A percentile compares a stretch with the other conserved stretches of the same genome.
These are phyloP conservation scores for Pipistrellus pygmaeus DNA, from an alignment of 2,797 vertebrate genomes.

Conservation along the genomic window DNA sequence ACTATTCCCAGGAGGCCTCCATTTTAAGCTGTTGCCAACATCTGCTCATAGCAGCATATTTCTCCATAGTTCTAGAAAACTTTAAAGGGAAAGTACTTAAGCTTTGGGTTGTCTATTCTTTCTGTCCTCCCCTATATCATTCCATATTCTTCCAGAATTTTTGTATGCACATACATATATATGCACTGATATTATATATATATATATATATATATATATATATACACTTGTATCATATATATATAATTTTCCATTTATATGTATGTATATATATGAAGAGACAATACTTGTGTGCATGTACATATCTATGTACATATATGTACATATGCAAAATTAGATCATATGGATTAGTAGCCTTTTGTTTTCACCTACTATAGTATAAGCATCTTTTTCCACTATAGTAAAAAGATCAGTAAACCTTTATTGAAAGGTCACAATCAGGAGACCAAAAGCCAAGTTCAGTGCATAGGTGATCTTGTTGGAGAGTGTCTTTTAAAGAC, in stretches of 20 bases:
- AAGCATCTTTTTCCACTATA: neutral
- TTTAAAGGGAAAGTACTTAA: neutral
- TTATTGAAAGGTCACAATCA: neutral
- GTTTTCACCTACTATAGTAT: neutral
- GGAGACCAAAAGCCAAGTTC: neutral
- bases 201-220: no score
- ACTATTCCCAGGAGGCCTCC: neutral
- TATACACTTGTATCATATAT: no score
- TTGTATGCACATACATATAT: neutral
- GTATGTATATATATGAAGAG: neutral
- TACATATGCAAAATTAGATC: neutral
- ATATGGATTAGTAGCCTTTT: neutral
- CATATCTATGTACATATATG: neutral
- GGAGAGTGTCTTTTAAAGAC: neutral
- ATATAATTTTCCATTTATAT: neutral
- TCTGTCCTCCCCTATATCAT: neutral
- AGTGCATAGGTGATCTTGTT: neutral
- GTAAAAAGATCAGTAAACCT: neutral
- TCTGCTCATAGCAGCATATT: neutral
- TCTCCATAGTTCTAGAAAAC: neutral
- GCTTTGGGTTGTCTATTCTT: neutral
- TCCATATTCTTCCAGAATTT: neutral
- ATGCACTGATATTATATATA: no score
- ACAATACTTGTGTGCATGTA: neutral
- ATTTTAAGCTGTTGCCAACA: conserved; percentile 19